Base-by-base conservation (phyloP, 2,113 vertebrate genomes). In the Oxyruncus cristatus region DNA sequence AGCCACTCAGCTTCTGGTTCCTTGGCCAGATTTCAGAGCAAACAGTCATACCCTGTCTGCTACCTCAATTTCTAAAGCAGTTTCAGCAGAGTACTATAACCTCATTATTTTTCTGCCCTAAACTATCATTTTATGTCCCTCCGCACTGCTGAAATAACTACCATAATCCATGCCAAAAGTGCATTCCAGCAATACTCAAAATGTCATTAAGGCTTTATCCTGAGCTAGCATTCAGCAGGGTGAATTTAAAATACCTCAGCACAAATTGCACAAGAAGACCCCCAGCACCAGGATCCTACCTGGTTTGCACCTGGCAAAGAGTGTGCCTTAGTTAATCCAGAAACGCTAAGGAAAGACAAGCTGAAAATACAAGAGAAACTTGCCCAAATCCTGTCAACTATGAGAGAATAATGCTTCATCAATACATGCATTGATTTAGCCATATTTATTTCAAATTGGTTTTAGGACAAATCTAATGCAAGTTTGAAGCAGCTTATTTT, bases 41-140 rank as follows among this genome's bases (percentile, higher is more conserved):
- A 56, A 61, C 12, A 67, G 27, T 52, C 78, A 53, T 52, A 88
- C 17, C 32, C 46, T 63, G 76, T 47, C 83, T 65, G 24, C 39
- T 56, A 50, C 44, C 52, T 74, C 66, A 85, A 37, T 23, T 87
- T 68, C 66, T 71, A 33, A 32, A 73, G 18, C 30, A 90, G 32
- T 94, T 93, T 88, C 65, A 82, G n/a, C 27, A 49, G 30, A 5
- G 0, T 68, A 82, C 79, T 72, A 76, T 47, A 94, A 30, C 42
- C 37, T 95, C n/a, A 62, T 74, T 90, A 88, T 63, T 93, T 92
- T 93, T 93, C 85, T 75, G 75, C 72, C 21, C 67, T 84, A 77
- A 88, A 92, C 59, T 83, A 80, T 59, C 33, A 59, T 85, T 94
- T 93, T 76, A 70, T 67, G 70, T 94, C 33, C 22, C 47, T 88